phyloP scores from a whole-genome alignment of 2,888 invertebrate species.

The Fragum whitleyi region DNA sequence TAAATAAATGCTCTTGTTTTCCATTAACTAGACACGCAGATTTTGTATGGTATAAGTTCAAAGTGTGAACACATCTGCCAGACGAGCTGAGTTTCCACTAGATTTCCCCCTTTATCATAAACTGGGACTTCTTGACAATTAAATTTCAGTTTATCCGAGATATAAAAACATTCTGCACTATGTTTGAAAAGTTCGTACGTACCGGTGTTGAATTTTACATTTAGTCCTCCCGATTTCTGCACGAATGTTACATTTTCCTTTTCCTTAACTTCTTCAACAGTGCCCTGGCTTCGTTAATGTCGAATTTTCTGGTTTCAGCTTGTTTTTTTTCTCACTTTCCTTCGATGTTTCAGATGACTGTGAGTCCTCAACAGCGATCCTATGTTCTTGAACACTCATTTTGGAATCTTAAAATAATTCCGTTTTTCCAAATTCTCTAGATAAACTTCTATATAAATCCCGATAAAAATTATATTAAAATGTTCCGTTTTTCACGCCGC shows the following conservation, averaged over 20 bases:
- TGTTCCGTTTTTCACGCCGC: too few species aligned
- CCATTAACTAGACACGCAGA: not conserved
- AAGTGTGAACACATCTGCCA: not conserved
- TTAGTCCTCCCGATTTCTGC: not conserved
- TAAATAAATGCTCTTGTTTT: conserved; percentile 1
- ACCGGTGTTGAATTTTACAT: not conserved
- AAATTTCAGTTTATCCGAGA: not conserved
- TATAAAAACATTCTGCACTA: not conserved
- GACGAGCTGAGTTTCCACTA: not conserved
- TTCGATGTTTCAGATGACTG: too few species aligned
- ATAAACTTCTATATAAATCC: too few species aligned
- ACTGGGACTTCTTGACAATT: not conserved
- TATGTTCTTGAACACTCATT: too few species aligned
- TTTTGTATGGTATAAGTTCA: conserved; percentile 5
- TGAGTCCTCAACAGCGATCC: too few species aligned
- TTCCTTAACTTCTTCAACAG: not conserved
- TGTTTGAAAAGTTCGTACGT: conserved; percentile 5
- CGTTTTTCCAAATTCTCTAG: too few species aligned
- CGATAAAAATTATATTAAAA: too few species aligned
- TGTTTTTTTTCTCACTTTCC: not conserved
- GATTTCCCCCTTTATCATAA: not conserved
- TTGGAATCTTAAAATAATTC: too few species aligned
- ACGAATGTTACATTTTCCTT: not conserved
- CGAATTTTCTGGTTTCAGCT: not conserved
- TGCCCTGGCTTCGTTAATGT: not conserved